phyloP scores from a whole-genome alignment of 2,797 vertebrate species.

The Spinus olivaceus region DNA sequence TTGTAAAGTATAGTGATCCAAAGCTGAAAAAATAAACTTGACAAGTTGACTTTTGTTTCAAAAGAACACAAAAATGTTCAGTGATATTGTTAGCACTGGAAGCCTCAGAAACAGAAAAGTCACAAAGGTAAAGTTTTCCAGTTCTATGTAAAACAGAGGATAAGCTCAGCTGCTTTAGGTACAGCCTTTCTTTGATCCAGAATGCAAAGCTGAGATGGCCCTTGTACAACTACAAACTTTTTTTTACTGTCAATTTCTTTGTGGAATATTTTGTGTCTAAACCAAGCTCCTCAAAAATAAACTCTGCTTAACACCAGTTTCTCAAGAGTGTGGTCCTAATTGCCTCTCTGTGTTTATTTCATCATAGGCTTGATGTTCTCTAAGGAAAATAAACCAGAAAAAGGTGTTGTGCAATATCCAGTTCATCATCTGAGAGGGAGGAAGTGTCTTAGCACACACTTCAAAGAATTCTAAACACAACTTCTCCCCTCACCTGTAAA shows the following conservation, averaged over 20 bases:
- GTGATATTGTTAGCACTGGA: neutral
- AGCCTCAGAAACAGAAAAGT: neutral
- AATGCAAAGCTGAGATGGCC: neutral
- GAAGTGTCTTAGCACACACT: neutral
- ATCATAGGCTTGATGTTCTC: neutral
- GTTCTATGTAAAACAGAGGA: neutral
- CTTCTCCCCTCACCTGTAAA: neutral
- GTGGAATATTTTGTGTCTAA: neutral
- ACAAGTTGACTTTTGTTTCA: neutral
- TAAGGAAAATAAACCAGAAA: neutral
- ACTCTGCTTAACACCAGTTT: neutral
- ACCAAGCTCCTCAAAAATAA: neutral
- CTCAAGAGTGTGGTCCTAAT: neutral
- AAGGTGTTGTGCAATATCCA: neutral
- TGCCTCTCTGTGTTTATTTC: neutral
- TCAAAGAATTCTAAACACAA: neutral
- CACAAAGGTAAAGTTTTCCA: neutral
- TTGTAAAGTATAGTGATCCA: neutral
- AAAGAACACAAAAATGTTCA: neutral
- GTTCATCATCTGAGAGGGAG: neutral
- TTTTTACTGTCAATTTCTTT: neutral
- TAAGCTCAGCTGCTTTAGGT: neutral
- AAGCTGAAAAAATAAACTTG: neutral
- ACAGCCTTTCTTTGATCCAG: neutral
- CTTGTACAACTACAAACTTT: neutral